Evolutionary conservation across 2,888 invertebrate species (phyloP), one percentile per base, ranked within the genome.

Genomic region (Tridacna gigas): DNA sequence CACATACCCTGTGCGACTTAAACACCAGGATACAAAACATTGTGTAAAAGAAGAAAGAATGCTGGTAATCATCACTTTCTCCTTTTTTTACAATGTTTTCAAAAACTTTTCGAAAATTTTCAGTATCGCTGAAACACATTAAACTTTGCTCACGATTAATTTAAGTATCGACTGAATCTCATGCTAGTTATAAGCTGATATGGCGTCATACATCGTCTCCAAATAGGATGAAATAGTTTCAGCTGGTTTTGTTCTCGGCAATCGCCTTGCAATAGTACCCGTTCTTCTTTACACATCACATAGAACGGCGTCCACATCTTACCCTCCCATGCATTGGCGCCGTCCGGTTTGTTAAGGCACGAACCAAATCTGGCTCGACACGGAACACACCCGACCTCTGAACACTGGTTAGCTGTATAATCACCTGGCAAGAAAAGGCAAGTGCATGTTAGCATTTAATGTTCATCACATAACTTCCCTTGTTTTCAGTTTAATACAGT

Each of bases 221-320:
- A 74, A 0, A 76, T 37, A 2, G 88, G 88, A 60, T 88, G 83
- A 63, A 88, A 88, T 56, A 88, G 60, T 60, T 85, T 76, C 37
- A 82, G 47, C 74, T 79, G 26, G 9, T 80, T 80, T 47, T 77
- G 56, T 22, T 83, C 65, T n/a, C 85, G 79, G 37, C 88, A 88
- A 56, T 85, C 85, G 0, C 81, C 85, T 20, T 88, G 88, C 0
- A 85, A 60, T 5, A 83, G 47, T 9, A 88, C 88, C 37, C 88
- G 25, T 37, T 85, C 75, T 74, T 88, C 85, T 66, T 76, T 79
- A 65, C 88, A 88, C 28, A 85, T 66, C 7, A 88, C 83, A 66
- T 82, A 88, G 66, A 79, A 66, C 3, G 88, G 88, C 2, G 88
- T 85, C 85, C 85, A 88, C 15, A 63, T 74, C 61, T 83, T 83